Conservation (phyloP, 2,888 invertebrate species). For the Pheosia tremula region DNA sequence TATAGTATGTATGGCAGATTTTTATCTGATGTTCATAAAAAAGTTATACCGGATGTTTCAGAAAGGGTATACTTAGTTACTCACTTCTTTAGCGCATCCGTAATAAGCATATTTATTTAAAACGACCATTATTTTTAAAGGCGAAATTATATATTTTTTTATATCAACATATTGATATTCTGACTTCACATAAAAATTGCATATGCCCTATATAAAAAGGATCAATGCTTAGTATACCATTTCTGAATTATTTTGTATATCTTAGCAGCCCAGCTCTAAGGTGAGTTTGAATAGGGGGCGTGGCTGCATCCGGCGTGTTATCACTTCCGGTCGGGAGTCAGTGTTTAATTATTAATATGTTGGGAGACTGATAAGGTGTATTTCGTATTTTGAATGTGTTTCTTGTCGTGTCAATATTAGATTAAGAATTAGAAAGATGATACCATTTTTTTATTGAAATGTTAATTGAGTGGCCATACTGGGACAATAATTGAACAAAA, state of each 20-base stretch:
- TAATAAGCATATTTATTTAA: too few species aligned
- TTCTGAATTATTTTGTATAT: neutral
- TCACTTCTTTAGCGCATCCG: too few species aligned
- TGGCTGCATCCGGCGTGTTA: constrained; percentile 54
- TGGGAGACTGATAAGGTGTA: constrained; percentile 46
- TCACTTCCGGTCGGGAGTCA: constrained; percentile 57
- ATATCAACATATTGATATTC: too few species aligned
- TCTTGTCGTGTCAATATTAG: constrained; percentile 25
- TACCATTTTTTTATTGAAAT: too few species aligned
- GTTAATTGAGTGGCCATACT: too few species aligned
- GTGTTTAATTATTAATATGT: constrained; percentile 51
- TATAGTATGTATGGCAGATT: constrained; percentile 34
- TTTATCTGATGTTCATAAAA: constrained; percentile 26
- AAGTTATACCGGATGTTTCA: neutral
- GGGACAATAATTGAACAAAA: too few species aligned
- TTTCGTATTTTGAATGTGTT: constrained; percentile 14
- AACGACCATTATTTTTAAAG: too few species aligned
- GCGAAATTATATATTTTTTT: too few species aligned
- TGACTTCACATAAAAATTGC: too few species aligned
- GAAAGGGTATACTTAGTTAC: too few species aligned
- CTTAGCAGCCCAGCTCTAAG: constrained; percentile 27
- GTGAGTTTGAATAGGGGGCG: constrained; percentile 42
- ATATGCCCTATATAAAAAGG: too few species aligned
- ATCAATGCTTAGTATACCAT: too few species aligned
- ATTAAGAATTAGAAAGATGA: constrained; percentile 7